These are phyloP conservation scores for Idaea aversata DNA, from an alignment of 2,888 invertebrate species.

Conservation along the genomic window DNA sequence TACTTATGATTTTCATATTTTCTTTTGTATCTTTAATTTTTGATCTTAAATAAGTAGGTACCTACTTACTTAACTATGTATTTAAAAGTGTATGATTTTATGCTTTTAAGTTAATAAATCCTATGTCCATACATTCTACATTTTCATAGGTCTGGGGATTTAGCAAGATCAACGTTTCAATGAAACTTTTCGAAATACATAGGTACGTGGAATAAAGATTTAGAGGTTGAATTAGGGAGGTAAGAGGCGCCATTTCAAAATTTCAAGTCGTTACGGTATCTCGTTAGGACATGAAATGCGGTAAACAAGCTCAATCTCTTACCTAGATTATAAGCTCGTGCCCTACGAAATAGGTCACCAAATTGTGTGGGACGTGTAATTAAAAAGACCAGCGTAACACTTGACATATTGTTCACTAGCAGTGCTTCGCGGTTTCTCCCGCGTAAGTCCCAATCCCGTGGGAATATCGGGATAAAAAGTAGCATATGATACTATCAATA, in stretches of 20 bases:
- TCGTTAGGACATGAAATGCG: not conserved
- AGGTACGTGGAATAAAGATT: not conserved
- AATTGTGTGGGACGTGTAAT: not conserved
- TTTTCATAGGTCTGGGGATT: too few relatives aligned
- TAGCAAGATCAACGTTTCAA: too few relatives aligned
- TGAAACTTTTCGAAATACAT: not conserved
- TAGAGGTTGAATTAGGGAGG: not conserved
- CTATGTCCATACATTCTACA: too few relatives aligned
- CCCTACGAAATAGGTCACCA: not conserved
- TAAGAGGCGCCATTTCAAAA: not conserved
- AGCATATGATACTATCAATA: too few relatives aligned
- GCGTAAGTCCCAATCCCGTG: too few relatives aligned
- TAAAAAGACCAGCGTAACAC: not conserved
- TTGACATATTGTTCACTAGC: not conserved
- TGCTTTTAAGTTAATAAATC: too few relatives aligned
- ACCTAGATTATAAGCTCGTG: not conserved
- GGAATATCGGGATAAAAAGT: too few relatives aligned
- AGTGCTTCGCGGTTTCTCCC: not conserved
- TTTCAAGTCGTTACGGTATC: not conserved
- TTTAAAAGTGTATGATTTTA: too few relatives aligned
- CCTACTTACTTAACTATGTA: too few relatives aligned
- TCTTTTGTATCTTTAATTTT: too few relatives aligned
- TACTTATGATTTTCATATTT: too few relatives aligned
- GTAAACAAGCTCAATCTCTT: not conserved
- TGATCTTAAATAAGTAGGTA: too few relatives aligned